These are phyloP conservation scores for Eupithecia centaureata DNA, from an alignment of 2,888 invertebrate genomes.

Conservation along the genomic window DNA sequence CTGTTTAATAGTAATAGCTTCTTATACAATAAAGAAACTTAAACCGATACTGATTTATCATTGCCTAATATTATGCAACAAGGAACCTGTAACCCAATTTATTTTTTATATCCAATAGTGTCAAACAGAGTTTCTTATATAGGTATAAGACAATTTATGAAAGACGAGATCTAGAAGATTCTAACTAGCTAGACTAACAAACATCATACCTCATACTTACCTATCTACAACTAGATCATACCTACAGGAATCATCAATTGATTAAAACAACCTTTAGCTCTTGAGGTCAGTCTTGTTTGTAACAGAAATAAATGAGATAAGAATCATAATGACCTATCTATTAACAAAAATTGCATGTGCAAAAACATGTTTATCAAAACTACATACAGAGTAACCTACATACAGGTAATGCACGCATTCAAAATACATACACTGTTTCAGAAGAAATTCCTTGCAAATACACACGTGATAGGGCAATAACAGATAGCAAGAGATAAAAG, in stretches of 20 bases:
- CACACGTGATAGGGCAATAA: constrained; percentile 22
- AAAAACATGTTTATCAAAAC: no score
- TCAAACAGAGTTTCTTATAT: not conserved
- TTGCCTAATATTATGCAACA: not conserved
- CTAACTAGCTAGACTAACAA: not conserved
- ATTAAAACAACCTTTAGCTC: not conserved
- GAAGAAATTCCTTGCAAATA: constrained; percentile 26
- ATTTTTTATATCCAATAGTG: not conserved
- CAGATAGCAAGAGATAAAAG: constrained; percentile 21
- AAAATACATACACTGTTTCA: constrained; percentile 19
- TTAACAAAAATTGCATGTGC: no score
- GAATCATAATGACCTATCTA: no score
- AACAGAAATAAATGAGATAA: not conserved
- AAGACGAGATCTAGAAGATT: not conserved
- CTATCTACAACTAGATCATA: not conserved
- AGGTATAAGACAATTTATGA: not conserved
- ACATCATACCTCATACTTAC: no score
- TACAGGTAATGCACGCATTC: not conserved
- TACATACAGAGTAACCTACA: no score
- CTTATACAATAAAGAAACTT: no score
- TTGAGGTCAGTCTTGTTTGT: not conserved
- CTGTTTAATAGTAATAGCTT: no score
- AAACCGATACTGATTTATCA: not conserved
- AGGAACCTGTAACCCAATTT: not conserved
- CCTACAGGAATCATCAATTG: not conserved